phyloP scores from a whole-genome alignment of 2,113 vertebrate genomes.

The Plestiodon gilberti region DNA sequence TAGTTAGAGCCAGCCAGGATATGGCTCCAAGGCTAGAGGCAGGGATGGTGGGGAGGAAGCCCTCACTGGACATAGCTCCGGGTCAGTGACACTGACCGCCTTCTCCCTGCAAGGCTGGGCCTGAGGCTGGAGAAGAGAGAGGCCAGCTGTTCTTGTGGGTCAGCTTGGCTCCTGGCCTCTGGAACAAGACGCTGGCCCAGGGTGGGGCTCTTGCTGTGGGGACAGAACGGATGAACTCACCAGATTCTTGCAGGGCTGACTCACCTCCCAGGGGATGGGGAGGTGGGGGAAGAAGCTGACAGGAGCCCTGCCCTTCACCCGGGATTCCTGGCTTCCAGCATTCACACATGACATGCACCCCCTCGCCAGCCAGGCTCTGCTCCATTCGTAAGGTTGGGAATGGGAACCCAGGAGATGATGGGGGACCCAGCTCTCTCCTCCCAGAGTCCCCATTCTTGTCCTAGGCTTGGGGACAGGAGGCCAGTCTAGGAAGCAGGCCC shows the following conservation, averaged over 20 bases:
- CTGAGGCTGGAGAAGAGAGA: neutral
- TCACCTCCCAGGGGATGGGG: conserved; percentile 29
- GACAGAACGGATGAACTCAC: neutral
- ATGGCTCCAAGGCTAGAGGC: neutral
- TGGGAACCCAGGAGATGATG: no score
- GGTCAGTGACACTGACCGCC: neutral
- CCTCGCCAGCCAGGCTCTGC: neutral
- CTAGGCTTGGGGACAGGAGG: no score
- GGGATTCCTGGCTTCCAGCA: neutral
- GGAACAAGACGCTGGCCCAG: neutral
- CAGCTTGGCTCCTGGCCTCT: neutral
- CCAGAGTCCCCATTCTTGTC: no score
- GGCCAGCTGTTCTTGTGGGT: neutral
- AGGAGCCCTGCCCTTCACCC: neutral
- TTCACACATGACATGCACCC: neutral
- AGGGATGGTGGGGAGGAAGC: neutral
- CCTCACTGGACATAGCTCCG: no score
- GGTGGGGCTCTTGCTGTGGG: neutral
- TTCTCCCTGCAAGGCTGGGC: neutral
- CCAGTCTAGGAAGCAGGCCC: no score
- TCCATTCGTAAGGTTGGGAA: neutral
- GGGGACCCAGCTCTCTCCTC: no score
- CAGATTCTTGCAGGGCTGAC: conserved; percentile 11
- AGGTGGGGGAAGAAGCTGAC: neutral
- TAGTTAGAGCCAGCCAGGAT: neutral